Base-by-base conservation (phyloP, 2,888 invertebrate species). In the Eulithis testata region DNA sequence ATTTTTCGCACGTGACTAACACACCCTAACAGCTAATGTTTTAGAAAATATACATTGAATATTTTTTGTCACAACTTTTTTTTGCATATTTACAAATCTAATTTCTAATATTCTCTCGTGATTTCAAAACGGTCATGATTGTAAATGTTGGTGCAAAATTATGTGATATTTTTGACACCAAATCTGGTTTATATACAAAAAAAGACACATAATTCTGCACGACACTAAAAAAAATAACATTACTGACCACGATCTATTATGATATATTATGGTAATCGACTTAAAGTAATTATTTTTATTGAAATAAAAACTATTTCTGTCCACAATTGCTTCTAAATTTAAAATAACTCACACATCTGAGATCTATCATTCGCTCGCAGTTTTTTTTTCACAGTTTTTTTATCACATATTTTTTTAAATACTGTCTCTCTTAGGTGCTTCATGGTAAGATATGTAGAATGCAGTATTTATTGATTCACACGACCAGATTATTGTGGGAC, bases 351-450 rank as follows among this genome's bases (percentile, higher is more conserved):
- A 75, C 85, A 88, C 87, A 84, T 84, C 84, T 92, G 93, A 93
- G 92, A 93, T 93, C 92, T 86, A 88, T 90, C 91, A 89, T 88
- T 91, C 91, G 90, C 91, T 90, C 88, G 90, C 88, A 78, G 76
- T 87, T 76, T 78, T 80, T 71, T 89, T 90, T 87, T 88, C 84
- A 87, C 85, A 86, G 86, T 87, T 90, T 84, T 73, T 86, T 85
- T 89, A 90, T 91, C 90, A 90, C 89, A 91, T 88, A 86, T 89
- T 58, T 63, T 81, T 78, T 74, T 58, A 70, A 76, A 76, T 83
- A 81, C 82, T 85, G 84, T 80, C 79, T 79, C 80, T 81, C 82
- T 82, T 82, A 80, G 82, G 82, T 84, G 83, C 80, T 76, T 76
- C 73, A 68, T 78, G 77, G 77, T 66, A 65, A 63, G 76, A 76